A percentile compares a stretch with the other conserved stretches of the same genome.
These are phyloP conservation scores for Microcebus ravelobensis DNA, from an alignment of 2,113 vertebrate genomes.

Conservation along the genomic window DNA sequence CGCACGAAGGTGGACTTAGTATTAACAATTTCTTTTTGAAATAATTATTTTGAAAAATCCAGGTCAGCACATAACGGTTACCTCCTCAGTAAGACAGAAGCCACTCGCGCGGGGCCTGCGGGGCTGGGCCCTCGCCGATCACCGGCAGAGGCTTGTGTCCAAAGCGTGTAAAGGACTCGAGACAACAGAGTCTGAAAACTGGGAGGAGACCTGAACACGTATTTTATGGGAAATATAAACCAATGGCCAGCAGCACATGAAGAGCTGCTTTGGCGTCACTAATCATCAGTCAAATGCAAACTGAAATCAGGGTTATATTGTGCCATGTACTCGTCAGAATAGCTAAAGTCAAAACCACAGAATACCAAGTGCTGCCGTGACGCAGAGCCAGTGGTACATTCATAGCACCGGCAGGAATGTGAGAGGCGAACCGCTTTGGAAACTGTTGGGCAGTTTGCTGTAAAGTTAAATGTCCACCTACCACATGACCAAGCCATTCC, in stretches of 20 bases:
- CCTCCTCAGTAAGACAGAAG: no score
- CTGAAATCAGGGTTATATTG: not conserved
- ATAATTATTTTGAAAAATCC: not conserved
- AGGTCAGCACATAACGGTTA: not conserved
- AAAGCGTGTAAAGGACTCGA: no score
- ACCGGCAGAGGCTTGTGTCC: no score
- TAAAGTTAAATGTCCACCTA: not conserved
- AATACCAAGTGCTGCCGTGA: rapidly evolving
- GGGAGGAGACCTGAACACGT: no score
- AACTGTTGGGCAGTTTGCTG: not conserved
- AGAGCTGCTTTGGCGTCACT: not conserved
- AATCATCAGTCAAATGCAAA: not conserved
- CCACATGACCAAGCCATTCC: not conserved
- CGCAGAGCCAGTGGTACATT: rapidly evolving
- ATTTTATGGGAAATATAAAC: not conserved
- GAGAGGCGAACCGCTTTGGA: rapidly evolving
- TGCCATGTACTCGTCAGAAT: not conserved
- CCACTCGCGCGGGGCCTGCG: rapidly evolving
- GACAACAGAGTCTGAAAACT: no score
- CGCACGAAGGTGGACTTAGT: not conserved
- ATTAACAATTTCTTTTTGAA: not conserved
- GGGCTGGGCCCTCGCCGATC: no score
- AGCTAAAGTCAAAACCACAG: not conserved
- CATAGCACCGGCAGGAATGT: rapidly evolving
- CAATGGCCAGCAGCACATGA: not conserved